These are phyloP conservation scores for Dinomys branickii DNA, from an alignment of 2,113 vertebrate species.

Conservation along the genomic window DNA sequence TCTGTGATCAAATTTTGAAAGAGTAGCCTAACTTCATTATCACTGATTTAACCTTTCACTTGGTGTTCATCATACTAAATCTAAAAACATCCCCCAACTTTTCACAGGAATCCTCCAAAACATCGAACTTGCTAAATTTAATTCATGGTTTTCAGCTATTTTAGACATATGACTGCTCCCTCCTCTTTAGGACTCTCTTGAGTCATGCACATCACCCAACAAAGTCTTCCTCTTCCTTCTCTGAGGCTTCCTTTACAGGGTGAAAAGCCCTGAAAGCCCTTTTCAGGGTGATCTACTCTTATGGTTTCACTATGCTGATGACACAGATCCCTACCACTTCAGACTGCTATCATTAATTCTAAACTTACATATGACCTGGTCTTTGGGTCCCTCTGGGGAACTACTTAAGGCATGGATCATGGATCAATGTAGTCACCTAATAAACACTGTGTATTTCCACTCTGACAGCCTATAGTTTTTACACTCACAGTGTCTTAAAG, in stretches of 20 bases:
- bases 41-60: not conserved
- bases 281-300: not conserved
- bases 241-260: conserved; percentile 1
- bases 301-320: not conserved
- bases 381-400: not conserved
- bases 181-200: conserved; percentile 33
- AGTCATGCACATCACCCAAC: not conserved
- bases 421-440: not conserved
- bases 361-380: not conserved
- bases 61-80: not conserved
- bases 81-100: not conserved
- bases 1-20: not conserved
- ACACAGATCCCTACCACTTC: conserved; percentile 12
- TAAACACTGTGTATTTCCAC: not conserved
- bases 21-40: conserved; percentile 14
- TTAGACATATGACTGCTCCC: not conserved
- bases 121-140: not conserved
- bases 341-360: conserved; percentile 27
- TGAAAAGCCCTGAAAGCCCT: not conserved
- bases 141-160: not conserved
- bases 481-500: not conserved
- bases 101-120: conserved; percentile 3
- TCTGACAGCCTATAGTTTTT: not conserved
- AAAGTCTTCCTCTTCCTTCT: conserved; percentile 9
- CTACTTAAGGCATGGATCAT: not conserved